These are phyloP conservation scores for Philereme vetulata DNA, from an alignment of 2,888 invertebrate species.

Conservation along the genomic window DNA sequence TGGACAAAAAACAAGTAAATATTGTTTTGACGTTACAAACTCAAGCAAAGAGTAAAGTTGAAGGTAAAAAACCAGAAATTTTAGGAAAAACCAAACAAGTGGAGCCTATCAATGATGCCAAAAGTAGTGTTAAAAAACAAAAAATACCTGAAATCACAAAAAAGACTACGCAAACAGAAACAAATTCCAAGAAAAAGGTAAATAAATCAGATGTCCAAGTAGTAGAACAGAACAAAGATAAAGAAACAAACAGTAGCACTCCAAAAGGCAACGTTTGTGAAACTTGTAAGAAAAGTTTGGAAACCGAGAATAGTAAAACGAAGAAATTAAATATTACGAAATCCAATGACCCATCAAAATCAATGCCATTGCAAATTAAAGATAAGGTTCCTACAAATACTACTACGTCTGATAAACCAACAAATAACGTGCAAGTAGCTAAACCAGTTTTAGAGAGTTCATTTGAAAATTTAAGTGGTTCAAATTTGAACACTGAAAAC, in stretches of 20 bases:
- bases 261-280: constrained; percentile 20
- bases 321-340: constrained; percentile 5
- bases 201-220: constrained; percentile 7
- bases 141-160: constrained; percentile 5
- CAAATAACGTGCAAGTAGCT: constrained; percentile 6
- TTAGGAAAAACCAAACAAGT: constrained; percentile 6
- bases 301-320: constrained; percentile 3
- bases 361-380: constrained; percentile 9
- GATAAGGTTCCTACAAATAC: constrained; percentile 3
- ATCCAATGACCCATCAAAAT: not conserved
- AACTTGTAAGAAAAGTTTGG: constrained; percentile 26
- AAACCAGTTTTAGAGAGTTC: constrained; percentile 10
- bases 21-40: constrained; percentile 1
- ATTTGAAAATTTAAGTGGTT: constrained; percentile 10
- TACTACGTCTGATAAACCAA: constrained; percentile 5
- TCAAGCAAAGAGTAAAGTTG: constrained; percentile 14
- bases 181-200: constrained; percentile 14
- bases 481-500: constrained; percentile 19
- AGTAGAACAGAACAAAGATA: constrained; percentile 7
- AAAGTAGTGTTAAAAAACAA: constrained; percentile 10
- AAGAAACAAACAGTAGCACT: constrained; percentile 3
- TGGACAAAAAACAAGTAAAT: not conserved
- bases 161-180: not conserved
- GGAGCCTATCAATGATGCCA: not conserved
- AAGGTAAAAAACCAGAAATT: constrained; percentile 5